Percentiles rank a stretch among this genome's conserved stretches.
Conservation (phyloP, 2,888 invertebrate species). For the Rhynchonema sp. region DNA sequence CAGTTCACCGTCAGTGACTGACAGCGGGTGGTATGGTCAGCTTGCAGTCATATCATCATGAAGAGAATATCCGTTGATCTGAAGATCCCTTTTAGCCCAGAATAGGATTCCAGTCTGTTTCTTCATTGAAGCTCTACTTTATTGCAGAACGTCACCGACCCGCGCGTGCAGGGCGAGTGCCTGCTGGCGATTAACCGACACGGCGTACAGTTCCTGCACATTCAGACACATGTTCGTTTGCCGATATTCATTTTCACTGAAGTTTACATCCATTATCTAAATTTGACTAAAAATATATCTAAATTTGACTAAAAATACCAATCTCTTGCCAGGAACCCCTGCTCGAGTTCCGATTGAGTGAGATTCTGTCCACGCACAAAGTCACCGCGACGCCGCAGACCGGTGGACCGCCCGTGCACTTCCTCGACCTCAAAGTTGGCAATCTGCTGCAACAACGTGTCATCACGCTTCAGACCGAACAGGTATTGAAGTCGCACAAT, state of each 20-base stretch:
- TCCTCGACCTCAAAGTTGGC: constrained; percentile 87
- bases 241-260: no score
- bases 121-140: no score
- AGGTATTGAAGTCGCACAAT: no score
- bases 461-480: constrained; percentile 77
- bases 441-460: constrained; percentile 86
- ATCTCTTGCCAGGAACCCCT: constrained; percentile 57
- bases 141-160: constrained; percentile 34
- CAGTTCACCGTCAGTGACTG: no score
- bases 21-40: no score
- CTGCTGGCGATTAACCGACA: constrained; percentile 78
- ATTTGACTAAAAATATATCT: no score
- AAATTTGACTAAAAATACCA: no score
- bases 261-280: no score
- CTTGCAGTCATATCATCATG: no score
- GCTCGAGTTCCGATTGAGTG: constrained; percentile 77
- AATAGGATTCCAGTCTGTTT: no score
- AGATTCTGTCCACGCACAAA: constrained; percentile 84
- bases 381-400: constrained; percentile 55
- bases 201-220: constrained; percentile 79
- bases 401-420: constrained; percentile 46
- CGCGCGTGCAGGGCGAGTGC: constrained; percentile 55
- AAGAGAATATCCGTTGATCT: no score
- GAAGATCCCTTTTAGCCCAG: no score
- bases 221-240: constrained; percentile 60